These are phyloP conservation scores for Cyclargus thomasi DNA, from an alignment of 1,140 invertebrate genomes.

Conservation along the genomic window DNA sequence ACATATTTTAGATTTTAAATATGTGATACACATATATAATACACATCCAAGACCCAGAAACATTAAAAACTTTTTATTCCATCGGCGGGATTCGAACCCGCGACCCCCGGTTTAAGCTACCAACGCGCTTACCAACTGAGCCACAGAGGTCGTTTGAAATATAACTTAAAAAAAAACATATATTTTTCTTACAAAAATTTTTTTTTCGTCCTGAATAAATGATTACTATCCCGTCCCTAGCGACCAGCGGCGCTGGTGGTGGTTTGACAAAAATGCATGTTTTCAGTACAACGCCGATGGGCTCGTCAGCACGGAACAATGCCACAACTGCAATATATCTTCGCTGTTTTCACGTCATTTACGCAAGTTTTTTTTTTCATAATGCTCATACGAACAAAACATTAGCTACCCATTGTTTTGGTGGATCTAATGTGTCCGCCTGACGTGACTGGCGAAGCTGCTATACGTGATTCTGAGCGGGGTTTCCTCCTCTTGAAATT, in stretches of 20 bases:
- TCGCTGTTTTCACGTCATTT: background rate
- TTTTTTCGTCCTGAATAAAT: too few relatives aligned
- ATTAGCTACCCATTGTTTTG: background rate
- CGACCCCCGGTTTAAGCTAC: too few relatives aligned
- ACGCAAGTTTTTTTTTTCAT: conserved; percentile 2
- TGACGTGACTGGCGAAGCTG: background rate
- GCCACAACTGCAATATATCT: conserved; percentile 9
- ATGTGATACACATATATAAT: too few relatives aligned
- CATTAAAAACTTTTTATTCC: too few relatives aligned
- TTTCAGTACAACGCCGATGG: conserved; percentile 17
- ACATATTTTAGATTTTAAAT: too few relatives aligned
- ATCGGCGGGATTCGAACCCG: too few relatives aligned
- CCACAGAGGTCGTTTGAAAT: too few relatives aligned
- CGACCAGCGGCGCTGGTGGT: background rate
- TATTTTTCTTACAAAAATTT: too few relatives aligned
- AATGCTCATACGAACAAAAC: background rate
- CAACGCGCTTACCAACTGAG: too few relatives aligned
- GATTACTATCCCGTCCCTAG: background rate
- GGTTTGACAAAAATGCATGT: conserved; percentile 22
- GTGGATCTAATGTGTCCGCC: background rate
- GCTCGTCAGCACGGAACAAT: conserved; percentile 19
- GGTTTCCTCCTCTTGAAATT: background rate
- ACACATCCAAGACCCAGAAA: too few relatives aligned
- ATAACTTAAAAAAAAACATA: too few relatives aligned
- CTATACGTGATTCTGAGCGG: background rate